Evolutionary conservation across 2,797 vertebrate species (phyloP), one percentile per base, ranked within the genome.

Genomic region (Chiloscyllium punctatum): DNA sequence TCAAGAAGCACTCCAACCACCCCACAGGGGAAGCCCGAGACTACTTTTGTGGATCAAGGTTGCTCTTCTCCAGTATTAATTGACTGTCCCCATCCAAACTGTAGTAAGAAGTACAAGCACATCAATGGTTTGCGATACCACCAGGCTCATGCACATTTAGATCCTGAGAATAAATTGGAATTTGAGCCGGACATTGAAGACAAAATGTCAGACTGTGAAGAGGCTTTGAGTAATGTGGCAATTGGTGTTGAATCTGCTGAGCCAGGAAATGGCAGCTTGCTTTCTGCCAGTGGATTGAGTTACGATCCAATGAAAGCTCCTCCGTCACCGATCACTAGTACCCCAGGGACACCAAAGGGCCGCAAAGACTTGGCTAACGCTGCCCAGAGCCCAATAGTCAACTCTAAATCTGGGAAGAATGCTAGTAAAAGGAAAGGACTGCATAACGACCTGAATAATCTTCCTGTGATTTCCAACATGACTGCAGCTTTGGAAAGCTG

Each of bases 41-140:
- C 97, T 27, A 97, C 98, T 21, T 99, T 99, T 97, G 98, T 99
- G 97, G 99, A 99, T 96, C 98, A 99, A 77, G 98, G 98, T 74
- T 99, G 99, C 95, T 98, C 98, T 95, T 99, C 99, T 18, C 99
- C 99, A 0, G 98, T 99, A 95, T 98, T 99, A 95, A 99, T 99
- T n/a, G 99, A 99, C 96, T 99, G 99, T 96, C 99, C 99, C 69
- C 99, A 99, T 96, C 99, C 99, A 72, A 99, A 99, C 97, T 99
- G 99, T 98, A 99, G 99, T 98, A 99, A 99, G 97, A 99, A 99
- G 96, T 99, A 99, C 97, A 99, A 99, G 98, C 99, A 99, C 98
- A 99, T 99, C 97, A 99, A 99, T 0, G 99, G 99, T 95, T 97
- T 99, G 94, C 97, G 99, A 79, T 99, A 99, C 97, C 99, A 99